phyloP scores from a whole-genome alignment of 2,888 invertebrate genomes.

The Agonopterix alstromeriana region DNA sequence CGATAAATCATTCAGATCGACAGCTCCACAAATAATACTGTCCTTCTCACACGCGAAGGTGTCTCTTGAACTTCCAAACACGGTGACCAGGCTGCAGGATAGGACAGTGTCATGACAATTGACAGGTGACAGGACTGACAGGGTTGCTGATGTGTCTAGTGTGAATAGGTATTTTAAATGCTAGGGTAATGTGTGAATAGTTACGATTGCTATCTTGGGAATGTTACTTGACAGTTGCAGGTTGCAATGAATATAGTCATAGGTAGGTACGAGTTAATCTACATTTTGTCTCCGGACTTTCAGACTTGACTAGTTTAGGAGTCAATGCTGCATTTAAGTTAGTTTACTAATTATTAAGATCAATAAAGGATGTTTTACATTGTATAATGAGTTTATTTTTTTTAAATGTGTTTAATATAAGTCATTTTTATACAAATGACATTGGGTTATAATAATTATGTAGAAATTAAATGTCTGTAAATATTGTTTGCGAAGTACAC shows the following conservation, averaged over 20 bases:
- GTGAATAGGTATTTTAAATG: neutral
- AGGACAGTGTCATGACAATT: no score
- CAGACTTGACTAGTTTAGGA: no score
- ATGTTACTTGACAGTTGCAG: neutral
- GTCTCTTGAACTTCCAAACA: constrained; percentile 9
- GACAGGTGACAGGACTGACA: constrained; percentile 1
- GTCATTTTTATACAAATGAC: no score
- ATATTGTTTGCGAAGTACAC: no score
- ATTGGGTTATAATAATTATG: no score
- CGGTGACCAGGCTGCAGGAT: constrained; percentile 21
- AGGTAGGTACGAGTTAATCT: neutral
- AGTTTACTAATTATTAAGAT: no score
- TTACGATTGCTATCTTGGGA: neutral
- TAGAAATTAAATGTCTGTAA: no score
- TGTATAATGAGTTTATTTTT: no score
- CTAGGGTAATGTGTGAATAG: neutral
- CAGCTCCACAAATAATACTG: constrained; percentile 31
- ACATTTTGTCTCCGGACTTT: neutral
- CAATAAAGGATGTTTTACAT: no score
- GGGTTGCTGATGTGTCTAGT: constrained; percentile 5
- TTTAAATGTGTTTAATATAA: no score
- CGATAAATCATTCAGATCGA: constrained; percentile 26
- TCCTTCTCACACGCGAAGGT: constrained; percentile 38
- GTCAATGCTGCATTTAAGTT: no score
- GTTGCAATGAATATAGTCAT: neutral